Base-by-base conservation (phyloP, 2,888 invertebrate species). In the Epinotia brunnichana region DNA sequence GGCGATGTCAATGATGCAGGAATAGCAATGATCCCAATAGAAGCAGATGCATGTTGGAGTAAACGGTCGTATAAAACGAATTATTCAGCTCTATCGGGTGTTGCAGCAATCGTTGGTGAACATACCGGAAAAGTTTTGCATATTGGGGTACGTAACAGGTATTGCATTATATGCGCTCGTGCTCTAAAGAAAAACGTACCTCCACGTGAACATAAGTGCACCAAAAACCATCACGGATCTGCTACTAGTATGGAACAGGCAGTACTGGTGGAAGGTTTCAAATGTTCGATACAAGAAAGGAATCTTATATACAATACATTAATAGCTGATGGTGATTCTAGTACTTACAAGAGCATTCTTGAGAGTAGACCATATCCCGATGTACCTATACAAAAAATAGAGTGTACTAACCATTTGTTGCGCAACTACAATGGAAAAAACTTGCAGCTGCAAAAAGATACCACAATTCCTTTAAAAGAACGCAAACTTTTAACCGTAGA, bases 61-160 rank as follows among this genome's bases (percentile, higher is more conserved):
- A 61, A 61, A 39, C 41, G 61, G 2, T 61, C 61, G 41, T 61
- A 61, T 41, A 19, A 15, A 15, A 61, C 44, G 2, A 61, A 61
- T 44, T 61, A 44, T 15, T 61, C 61, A 19, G 17, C 61, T 10
- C 15, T 44, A 15, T 61, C 61, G 13, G 61, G 21, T 21, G 61
- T 44, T 19, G 41, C 13, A 10, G 57, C 57, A 15, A 57, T 57
- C 24, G 24, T 57, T 29, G 57, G 57, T 1, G 15, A 15, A 24
- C 15, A 57, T 5, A 29, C 57, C 10, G 57, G 57, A 11, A 57
- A 57, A 57, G 57, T 57, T 2, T 24, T 57, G 4, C 29, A 57
- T 13, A 29, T 57, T 7, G 24, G 15, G 10, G 29, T 57, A 2
- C 11, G 24, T 1, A 57, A 57, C 57, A 57, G 24, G 24, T 57